A percentile compares a stretch with the other conserved stretches of the same genome.
phyloP scores from a whole-genome alignment of 1,140 invertebrate species.

The Gonioctena quinquepunctata region DNA sequence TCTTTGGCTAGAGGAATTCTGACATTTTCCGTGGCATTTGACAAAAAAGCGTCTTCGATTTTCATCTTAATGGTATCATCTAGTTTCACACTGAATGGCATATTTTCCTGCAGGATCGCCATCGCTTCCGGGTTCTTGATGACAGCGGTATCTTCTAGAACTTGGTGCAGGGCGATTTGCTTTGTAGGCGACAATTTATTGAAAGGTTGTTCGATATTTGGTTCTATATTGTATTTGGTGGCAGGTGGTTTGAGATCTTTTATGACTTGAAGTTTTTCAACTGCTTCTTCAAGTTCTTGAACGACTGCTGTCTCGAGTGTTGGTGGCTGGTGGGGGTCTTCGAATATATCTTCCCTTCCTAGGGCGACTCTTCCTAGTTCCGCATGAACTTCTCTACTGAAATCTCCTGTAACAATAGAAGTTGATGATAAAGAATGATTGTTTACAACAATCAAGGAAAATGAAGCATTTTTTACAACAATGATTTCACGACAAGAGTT shows the following conservation, averaged over 20 bases:
- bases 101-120: conserved; percentile 18
- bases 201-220: conserved; percentile 46
- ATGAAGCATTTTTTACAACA: neutral
- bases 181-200: conserved; percentile 29
- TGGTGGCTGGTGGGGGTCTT: conserved; percentile 13
- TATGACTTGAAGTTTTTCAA: conserved; percentile 43
- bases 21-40: conserved; percentile 53
- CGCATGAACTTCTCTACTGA: conserved; percentile 61
- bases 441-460: neutral
- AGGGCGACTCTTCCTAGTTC: conserved; percentile 54
- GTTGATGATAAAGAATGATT: neutral
- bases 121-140: conserved; percentile 21
- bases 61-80: conserved; percentile 46
- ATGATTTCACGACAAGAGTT: neutral
- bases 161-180: conserved; percentile 16
- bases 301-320: conserved; percentile 32
- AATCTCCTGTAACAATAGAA: conserved; percentile 59
- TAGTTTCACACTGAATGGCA: neutral
- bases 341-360: conserved; percentile 22
- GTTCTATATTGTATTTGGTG: conserved; percentile 43
- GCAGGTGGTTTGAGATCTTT: conserved; percentile 38
- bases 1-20: conserved; percentile 8
- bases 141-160: conserved; percentile 26
- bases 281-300: conserved; percentile 43
- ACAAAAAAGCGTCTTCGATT: conserved; percentile 60